These are phyloP conservation scores for Calidris pugnax DNA, from an alignment of 2,113 vertebrate species.

Conservation along the genomic window DNA sequence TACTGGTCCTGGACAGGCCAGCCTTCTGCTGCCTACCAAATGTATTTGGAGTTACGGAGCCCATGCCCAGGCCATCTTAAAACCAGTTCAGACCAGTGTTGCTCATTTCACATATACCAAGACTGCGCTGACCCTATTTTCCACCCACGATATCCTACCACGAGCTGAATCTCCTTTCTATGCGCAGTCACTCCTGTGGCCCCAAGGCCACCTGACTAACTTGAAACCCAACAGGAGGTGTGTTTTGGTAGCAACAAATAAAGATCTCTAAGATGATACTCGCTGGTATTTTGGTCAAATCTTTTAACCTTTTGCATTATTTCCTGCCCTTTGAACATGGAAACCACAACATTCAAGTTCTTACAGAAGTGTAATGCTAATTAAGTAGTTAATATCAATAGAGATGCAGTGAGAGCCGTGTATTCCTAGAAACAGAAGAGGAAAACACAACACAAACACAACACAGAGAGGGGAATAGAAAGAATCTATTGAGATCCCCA, in stretches of 20 bases:
- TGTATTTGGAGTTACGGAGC: not conserved
- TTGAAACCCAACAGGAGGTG: not conserved
- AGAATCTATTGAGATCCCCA: not conserved
- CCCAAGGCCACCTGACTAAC: not conserved
- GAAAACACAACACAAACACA: not conserved
- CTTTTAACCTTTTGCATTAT: not conserved
- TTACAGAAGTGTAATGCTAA: not conserved
- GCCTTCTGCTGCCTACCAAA: not conserved
- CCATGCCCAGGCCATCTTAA: not conserved
- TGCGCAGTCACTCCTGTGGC: not conserved
- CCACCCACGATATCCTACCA: not conserved
- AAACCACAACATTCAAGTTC: not conserved
- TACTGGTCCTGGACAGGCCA: not conserved
- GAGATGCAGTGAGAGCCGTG: not conserved
- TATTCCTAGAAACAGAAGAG: not conserved
- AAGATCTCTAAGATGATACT: not conserved
- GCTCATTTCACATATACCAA: not conserved
- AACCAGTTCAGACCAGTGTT: not conserved
- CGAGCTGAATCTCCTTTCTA: not conserved
- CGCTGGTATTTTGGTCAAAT: not conserved
- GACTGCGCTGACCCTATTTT: not conserved
- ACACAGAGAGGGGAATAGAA: not conserved
- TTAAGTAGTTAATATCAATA: not conserved
- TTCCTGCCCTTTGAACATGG: not conserved
- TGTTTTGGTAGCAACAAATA: not conserved